Conservation (phyloP, 2,888 invertebrate genomes). For the Xanthorhoe designata region DNA sequence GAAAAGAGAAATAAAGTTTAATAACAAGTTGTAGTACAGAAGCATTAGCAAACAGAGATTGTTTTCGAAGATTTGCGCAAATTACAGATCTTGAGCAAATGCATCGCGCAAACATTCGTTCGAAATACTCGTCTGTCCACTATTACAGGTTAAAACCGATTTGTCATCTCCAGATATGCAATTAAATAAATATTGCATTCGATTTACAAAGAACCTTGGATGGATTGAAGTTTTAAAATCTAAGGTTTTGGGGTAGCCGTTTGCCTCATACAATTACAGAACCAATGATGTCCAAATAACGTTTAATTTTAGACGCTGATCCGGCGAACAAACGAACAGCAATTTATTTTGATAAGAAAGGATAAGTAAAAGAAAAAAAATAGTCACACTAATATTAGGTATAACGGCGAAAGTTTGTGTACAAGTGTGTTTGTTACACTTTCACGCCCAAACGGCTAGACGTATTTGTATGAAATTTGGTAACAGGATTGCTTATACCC, state of each 20-base stretch:
- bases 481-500: too few species aligned
- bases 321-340: too few species aligned
- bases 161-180: neutral
- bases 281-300: too few species aligned
- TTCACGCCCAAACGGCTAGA: too few species aligned
- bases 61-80: conserved; percentile 24
- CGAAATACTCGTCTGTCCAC: neutral
- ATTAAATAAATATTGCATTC: neutral
- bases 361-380: too few species aligned
- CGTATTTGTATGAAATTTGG: too few species aligned
- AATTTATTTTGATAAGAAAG: too few species aligned
- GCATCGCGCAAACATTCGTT: neutral
- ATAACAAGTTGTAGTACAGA: conserved; percentile 28
- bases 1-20: conserved; percentile 40
- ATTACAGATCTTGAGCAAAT: conserved; percentile 21
- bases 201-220: neutral
- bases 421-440: too few species aligned
- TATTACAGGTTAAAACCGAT: neutral
- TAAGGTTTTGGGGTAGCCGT: neutral
- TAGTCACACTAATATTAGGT: too few species aligned
- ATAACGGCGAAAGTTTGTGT: too few species aligned
- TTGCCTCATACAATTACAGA: too few species aligned
- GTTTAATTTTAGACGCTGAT: too few species aligned
- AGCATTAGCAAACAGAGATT: conserved; percentile 34
- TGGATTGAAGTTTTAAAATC: neutral